phyloP scores from a whole-genome alignment of 2,888 invertebrate genomes.

The Dusona sp. region DNA sequence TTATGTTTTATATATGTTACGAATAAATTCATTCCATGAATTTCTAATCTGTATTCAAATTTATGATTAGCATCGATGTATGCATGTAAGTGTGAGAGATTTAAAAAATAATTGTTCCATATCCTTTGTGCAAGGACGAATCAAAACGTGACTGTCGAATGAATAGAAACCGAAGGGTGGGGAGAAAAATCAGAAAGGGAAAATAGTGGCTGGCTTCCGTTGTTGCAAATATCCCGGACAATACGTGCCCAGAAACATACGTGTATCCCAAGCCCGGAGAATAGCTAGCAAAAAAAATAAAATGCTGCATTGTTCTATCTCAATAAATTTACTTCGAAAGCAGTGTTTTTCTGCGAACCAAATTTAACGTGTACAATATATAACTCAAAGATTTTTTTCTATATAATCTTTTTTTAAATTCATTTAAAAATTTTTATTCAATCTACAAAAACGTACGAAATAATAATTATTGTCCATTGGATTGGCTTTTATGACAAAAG shows the following conservation, averaged over 20 bases:
- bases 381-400: background rate
- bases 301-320: background rate
- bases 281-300: background rate
- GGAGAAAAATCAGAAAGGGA: slow-evolving; percentile 40
- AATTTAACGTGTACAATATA: background rate
- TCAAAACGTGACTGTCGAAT: slow-evolving; percentile 33
- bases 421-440: background rate
- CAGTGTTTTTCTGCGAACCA: background rate
- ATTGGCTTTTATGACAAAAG: background rate
- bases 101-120: slow-evolving; percentile 36
- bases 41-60: background rate
- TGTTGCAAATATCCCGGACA: slow-evolving; percentile 47
- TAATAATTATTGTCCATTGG: background rate
- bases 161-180: slow-evolving; percentile 26
- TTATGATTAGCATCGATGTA: too few relatives aligned
- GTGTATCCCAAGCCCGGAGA: background rate
- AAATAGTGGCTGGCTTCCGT: slow-evolving; percentile 54
- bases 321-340: slow-evolving; percentile 1
- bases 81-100: too few relatives aligned
- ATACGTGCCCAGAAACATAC: slow-evolving; percentile 49
- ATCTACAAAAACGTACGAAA: background rate
- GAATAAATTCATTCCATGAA: background rate
- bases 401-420: background rate
- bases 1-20: background rate
- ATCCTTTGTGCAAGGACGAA: slow-evolving; percentile 46